Base-by-base conservation (phyloP, 2,888 invertebrate genomes). In the Drymonia ruficornis region DNA sequence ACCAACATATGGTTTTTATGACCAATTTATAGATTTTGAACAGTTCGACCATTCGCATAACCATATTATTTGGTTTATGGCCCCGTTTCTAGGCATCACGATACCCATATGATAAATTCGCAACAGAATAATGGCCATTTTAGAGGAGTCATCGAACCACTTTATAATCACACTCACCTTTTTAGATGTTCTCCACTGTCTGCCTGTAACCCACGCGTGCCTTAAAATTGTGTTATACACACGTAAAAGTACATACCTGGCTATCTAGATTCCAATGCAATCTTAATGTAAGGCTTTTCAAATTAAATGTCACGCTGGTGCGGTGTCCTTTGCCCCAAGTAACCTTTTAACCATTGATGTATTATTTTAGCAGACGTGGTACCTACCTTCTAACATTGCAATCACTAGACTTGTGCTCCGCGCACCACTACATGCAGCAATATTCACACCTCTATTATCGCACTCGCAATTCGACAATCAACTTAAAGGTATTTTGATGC, bases 31-130 rank as follows among this genome's bases (percentile, higher is more conserved):
- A 48, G 44, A 50, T 59, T 59, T 38, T 28, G 52, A 29, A 38
- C 48, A 47, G 47, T 43, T 56, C 47, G 34, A 46, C 49, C n/a
- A 55, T 55, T 46, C 36, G 36, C n/a, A 45, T 13, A 44, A 44
- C 48, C 38, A 50, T 55, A 48, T 45, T 31, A 43, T 15, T 31
- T 55, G 49, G 12, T 52, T 50, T 48, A 54, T 59, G 36, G 49
- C 31, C 53, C 12, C 31, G 47, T 43, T 31, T 34, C 29, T 50
- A 45, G 49, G 44, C 55, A 53, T 42, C 38, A 44, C 52, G 53
- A 52, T 69, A 60, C 53, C 44, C 53, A 34, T 19, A 59, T 44
- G 48, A 63, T 61, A 63, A 57, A 70, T 63, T 56, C 50, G 53
- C 50, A 23, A 50, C 36, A 53, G 23, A 54, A 36, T 50, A 43